Conservation (phyloP, 2,888 invertebrate species). For the Xylophagus ater region DNA sequence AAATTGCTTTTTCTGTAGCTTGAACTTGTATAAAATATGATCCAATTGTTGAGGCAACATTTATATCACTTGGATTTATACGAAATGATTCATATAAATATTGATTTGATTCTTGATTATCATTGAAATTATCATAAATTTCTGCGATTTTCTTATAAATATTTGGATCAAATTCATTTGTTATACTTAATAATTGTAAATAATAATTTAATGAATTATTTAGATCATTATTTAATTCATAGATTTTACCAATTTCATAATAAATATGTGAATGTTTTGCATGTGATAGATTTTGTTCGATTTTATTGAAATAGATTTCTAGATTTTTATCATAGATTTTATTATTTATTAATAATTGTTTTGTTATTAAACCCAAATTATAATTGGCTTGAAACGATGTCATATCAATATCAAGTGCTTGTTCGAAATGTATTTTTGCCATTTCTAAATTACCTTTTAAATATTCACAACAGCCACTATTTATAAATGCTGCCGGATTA, state of each 20-base stretch:
- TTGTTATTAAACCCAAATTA: conserved; percentile 52
- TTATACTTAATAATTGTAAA: conserved; percentile 66
- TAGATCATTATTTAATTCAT: conserved; percentile 53
- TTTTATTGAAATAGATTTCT: conserved; percentile 67
- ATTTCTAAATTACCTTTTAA: conserved; percentile 55
- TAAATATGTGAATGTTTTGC: conserved; percentile 53
- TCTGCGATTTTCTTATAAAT: conserved; percentile 82
- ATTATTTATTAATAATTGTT: conserved; percentile 45
- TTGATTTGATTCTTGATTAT: conserved; percentile 68
- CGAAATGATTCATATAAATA: conserved; percentile 36
- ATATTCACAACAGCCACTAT: conserved; percentile 71
- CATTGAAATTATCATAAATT: conserved; percentile 80
- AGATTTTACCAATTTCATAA: conserved; percentile 67
- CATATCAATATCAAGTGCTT: conserved; percentile 67
- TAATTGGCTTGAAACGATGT: conserved; percentile 76
- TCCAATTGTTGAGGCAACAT: conserved; percentile 79
- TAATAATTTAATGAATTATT: conserved; percentile 55
- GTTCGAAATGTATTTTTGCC: conserved; percentile 59
- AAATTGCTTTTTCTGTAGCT: conserved; percentile 74
- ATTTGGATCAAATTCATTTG: conserved; percentile 75
- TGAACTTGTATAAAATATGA: conserved; percentile 82
- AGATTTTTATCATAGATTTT: conserved; percentile 57
- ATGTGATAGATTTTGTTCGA: conserved; percentile 56
- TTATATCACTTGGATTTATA: conserved; percentile 38
- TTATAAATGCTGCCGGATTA: conserved; percentile 73